phyloP scores from a whole-genome alignment of 2,113 vertebrate species.

The Progne subis region DNA sequence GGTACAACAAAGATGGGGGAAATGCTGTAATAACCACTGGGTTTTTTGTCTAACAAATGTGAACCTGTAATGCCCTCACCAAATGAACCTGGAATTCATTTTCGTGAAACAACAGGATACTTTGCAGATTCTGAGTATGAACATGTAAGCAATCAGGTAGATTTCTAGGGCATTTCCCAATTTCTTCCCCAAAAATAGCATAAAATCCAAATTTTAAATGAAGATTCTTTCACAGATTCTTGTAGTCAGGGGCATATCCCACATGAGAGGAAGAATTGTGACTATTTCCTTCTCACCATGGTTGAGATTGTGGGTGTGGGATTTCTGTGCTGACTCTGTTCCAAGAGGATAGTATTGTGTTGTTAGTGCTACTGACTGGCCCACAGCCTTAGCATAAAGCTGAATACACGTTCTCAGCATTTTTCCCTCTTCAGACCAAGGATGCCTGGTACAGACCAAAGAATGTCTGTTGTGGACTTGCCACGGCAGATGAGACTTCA shows the following conservation, averaged over 20 bases:
- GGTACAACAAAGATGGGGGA: neutral
- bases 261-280: neutral
- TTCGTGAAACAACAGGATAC: neutral
- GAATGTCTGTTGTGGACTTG: neutral
- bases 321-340: neutral
- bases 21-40: neutral
- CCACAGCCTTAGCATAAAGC: neutral
- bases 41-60: neutral
- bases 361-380: neutral
- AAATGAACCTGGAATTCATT: neutral
- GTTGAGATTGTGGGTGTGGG: neutral
- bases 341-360: neutral
- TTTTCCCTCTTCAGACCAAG: neutral
- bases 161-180: neutral
- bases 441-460: neutral
- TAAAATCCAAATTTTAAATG: neutral
- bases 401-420: neutral
- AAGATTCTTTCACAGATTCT: neutral
- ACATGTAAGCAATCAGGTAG: neutral
- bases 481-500: neutral
- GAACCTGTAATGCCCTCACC: neutral
- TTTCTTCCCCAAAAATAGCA: neutral
- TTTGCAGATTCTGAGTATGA: neutral
- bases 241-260: neutral
- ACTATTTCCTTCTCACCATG: neutral